phyloP scores from a whole-genome alignment of 2,797 vertebrate species.

The Platyrinchus mystaceus region DNA sequence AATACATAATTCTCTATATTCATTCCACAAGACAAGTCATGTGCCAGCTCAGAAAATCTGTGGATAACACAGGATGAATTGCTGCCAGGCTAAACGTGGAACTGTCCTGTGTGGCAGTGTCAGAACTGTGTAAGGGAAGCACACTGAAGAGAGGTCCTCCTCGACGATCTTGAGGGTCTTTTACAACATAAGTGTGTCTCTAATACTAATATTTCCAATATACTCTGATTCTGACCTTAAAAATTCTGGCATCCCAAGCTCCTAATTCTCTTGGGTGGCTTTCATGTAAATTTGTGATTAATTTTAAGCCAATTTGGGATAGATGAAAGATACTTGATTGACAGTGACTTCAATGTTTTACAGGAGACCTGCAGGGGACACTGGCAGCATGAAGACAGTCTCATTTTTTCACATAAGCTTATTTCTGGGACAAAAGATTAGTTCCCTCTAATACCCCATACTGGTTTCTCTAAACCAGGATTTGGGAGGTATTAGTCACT shows the following conservation, averaged over 20 bases:
- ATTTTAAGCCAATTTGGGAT: not conserved
- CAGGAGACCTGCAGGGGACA: not conserved
- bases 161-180: not conserved
- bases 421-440: slow-evolving; percentile 23
- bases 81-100: not conserved
- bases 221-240: not conserved
- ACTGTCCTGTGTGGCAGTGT: accelerated
- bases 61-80: not conserved
- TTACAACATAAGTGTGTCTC: not conserved
- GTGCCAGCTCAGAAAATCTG: not conserved
- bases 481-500: slow-evolving; percentile 31
- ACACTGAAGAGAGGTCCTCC: not conserved
- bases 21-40: not conserved
- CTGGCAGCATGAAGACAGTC: not conserved
- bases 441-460: not conserved
- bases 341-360: not conserved
- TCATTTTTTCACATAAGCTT: not conserved
- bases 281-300: not conserved
- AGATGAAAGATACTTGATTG: not conserved
- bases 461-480: slow-evolving; percentile 11
- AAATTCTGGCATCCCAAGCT: not conserved
- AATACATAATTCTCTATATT: not conserved
- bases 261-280: not conserved
- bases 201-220: not conserved
- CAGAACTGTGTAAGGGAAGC: not conserved